Percentiles rank a stretch among this genome's conserved stretches.
These are phyloP conservation scores for Strongylocentrotus purpuratus DNA, from an alignment of 35 echinoderm and acorn worm genomes.

Conservation along the genomic window DNA sequence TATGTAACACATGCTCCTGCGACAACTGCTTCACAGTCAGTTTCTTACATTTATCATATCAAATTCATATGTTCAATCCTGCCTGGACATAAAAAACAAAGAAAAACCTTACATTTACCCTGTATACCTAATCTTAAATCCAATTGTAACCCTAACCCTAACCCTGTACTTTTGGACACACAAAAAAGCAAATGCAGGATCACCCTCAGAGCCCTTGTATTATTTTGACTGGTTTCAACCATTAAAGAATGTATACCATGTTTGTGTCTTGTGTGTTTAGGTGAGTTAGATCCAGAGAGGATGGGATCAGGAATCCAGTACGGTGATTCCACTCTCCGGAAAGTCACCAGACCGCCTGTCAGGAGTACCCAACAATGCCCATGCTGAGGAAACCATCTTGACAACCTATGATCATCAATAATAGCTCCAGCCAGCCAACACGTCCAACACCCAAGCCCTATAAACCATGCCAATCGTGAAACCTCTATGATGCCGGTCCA, in stretches of 20 bases:
- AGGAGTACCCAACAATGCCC: conserved; percentile 63
- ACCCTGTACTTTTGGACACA: no score
- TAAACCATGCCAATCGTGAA: background rate
- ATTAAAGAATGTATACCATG: background rate
- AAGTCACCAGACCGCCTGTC: conserved; percentile 78
- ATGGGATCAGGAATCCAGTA: conserved; percentile 99
- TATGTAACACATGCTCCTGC: no score
- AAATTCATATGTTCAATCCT: no score
- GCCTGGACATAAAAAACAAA: no score
- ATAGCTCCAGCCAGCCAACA: background rate
- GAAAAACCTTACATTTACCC: no score
- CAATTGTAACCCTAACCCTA: no score
- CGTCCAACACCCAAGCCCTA: background rate
- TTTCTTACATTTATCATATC: no score
- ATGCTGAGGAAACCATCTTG: conserved; percentile 58
- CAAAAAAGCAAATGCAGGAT: no score
- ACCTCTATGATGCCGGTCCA: background rate
- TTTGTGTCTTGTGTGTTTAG: conserved; percentile 47
- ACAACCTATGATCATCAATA: background rate
- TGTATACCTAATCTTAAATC: no score
- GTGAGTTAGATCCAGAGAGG: conserved; percentile 97
- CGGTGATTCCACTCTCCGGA: conserved; percentile 90
- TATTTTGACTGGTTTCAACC: no score
- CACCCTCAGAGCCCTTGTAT: no score
- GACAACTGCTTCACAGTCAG: no score